Conservation (phyloP, 2,113 vertebrate species). For the Forbesichthys agassizii region DNA sequence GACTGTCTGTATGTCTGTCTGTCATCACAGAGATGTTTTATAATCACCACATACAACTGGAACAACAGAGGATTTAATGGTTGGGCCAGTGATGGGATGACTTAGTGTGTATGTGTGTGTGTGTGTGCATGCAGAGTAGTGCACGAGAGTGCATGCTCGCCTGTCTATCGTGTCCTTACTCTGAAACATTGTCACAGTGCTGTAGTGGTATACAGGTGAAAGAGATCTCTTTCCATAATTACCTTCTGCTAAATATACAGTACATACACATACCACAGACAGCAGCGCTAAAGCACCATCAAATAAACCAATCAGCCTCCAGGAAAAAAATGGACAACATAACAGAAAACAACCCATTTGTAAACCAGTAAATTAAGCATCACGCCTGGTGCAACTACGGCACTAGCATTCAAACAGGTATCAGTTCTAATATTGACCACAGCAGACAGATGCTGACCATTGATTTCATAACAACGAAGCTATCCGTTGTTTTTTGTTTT, state of each 20-base stretch:
- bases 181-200: constrained; percentile 7
- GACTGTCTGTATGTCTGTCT: neutral
- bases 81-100: constrained; percentile 35
- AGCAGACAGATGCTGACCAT: too few species aligned
- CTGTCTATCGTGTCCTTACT: constrained; percentile 20
- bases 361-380: too few species aligned
- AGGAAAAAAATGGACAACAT: too few species aligned
- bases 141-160: neutral
- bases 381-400: too few species aligned
- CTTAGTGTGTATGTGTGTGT: constrained; percentile 18
- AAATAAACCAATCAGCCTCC: neutral
- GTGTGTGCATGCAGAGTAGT: constrained; percentile 1
- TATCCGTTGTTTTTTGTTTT: neutral
- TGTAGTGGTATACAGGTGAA: constrained; percentile 14
- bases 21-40: constrained; percentile 22
- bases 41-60: constrained; percentile 63
- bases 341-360: too few species aligned
- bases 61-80: constrained; percentile 69
- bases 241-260: neutral
- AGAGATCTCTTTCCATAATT: constrained; percentile 28
- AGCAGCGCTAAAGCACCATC: neutral
- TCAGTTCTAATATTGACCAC: too few species aligned
- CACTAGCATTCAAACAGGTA: too few species aligned
- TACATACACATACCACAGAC: neutral
- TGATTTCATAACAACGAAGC: neutral